Evolutionary conservation across 35 echinoderm and acorn worm genomes (phyloP), one percentile per base, ranked within the genome.

Genomic region (Stichopus chloronotus): DNA sequence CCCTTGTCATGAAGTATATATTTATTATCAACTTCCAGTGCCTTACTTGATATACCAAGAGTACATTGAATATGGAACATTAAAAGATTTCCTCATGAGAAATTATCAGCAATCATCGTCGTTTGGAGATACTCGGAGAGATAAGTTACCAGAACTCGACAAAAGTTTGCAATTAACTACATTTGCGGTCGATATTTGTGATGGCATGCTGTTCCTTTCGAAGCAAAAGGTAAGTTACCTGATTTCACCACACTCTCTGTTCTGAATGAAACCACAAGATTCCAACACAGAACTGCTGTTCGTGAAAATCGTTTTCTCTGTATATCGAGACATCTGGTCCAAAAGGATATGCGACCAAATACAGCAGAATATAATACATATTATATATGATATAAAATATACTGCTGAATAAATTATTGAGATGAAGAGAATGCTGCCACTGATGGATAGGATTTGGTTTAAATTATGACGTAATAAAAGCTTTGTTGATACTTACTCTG

Each of bases 31-130:
- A 25, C 12, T 61, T 7, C 9, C 61, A 89, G 87, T 89, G 22
- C 87, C 87, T 17, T 89, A 89, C 71, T 63, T 63, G 7, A 89
- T 89, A 52, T 89, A 89, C 87, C 60, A 63, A 63, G 87, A 89
- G 14, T 71, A 89, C 52, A 6, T 89, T 23, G 57, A 89, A 72
- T 8, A 23, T 12, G 87, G 87, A 25, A 71, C 87, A 4, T 61
- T 89, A 19, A 74, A 89, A n/a, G 87, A 85, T 85, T 78, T 78
- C 76, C 12, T 78, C 1, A 21, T 78, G 9, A 78, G 76, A 78
- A 25, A 78, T 23, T 78, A 78, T 43, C 76, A 9, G 55, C 9
- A 19, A 55, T 55, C 52, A 24, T 4, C 17, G n/a, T n/a, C n/a
- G n/a, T n/a, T n/a, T n/a, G n/a, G n/a, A n/a, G n/a, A n/a, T n/a